A percentile compares a stretch with the other conserved stretches of the same genome.
phyloP scores from a whole-genome alignment of 2,113 vertebrate species.

The Uria lomvia region DNA sequence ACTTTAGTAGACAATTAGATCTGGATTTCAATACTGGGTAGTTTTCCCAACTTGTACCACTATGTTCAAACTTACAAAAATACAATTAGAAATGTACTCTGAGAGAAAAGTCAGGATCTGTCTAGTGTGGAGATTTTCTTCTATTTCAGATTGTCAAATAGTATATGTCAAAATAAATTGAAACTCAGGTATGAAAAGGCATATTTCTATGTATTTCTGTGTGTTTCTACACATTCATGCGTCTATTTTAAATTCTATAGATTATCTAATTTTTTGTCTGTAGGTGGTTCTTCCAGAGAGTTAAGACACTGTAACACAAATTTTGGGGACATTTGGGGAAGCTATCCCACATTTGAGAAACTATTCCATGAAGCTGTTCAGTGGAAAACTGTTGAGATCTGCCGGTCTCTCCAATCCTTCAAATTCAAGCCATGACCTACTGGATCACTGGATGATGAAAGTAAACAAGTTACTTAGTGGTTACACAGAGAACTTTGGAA shows the following conservation, averaged over 20 bases:
- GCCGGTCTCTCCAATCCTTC: background rate
- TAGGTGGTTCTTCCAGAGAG: background rate
- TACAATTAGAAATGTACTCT: conserved; percentile 6
- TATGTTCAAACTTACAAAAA: background rate
- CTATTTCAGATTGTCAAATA: background rate
- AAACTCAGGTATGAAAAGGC: background rate
- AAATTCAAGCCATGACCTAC: background rate
- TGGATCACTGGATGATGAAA: background rate
- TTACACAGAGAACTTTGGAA: background rate
- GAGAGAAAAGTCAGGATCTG: conserved; percentile 36
- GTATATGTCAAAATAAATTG: background rate
- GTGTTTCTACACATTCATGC: background rate
- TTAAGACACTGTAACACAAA: background rate
- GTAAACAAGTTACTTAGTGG: background rate
- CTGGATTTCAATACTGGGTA: background rate
- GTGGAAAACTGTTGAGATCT: background rate
- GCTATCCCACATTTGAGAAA: background rate
- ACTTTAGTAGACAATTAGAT: background rate
- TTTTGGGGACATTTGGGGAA: background rate
- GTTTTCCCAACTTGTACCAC: conserved; percentile 11
- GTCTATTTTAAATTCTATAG: background rate
- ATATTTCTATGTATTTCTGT: background rate
- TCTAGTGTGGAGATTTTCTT: background rate
- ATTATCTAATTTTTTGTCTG: background rate
- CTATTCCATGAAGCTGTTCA: background rate